Evolutionary conservation across 2,888 invertebrate genomes (phyloP).

Genomic region (Chymomyza caudatula): DNA sequence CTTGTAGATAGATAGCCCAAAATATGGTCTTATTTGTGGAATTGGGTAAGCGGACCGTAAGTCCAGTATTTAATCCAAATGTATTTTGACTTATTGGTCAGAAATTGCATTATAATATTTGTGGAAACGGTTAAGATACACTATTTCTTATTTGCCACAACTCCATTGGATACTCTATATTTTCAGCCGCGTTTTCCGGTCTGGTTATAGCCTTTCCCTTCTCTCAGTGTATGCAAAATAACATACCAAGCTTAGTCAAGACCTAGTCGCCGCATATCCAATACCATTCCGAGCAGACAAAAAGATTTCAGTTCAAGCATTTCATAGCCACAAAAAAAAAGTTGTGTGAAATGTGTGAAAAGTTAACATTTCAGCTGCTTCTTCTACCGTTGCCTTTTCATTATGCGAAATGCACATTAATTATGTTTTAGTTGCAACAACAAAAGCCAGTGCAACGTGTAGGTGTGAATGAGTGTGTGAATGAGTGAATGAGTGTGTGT

Average conservation of each 20-base stretch:
- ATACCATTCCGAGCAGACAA: constrained; percentile 51
- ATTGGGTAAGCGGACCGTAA: too few species aligned
- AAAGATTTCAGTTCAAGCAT: constrained; percentile 25
- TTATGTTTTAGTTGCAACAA: constrained; percentile 54
- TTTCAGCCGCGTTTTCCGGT: not conserved
- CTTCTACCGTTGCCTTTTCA: constrained; percentile 55
- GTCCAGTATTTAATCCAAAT: too few species aligned
- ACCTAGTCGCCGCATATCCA: not conserved
- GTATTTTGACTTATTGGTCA: too few species aligned
- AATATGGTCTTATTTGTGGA: too few species aligned
- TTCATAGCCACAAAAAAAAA: constrained; percentile 2
- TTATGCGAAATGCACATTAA: constrained; percentile 68
- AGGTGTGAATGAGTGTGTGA: not conserved
- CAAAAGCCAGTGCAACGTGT: constrained; percentile 20
- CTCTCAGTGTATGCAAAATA: not conserved
- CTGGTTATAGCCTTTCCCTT: not conserved
- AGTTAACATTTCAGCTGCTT: constrained; percentile 35
- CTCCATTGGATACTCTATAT: not conserved
- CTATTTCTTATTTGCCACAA: too few species aligned
- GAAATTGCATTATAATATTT: too few species aligned
- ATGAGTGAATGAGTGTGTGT: not conserved
- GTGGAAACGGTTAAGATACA: too few species aligned
- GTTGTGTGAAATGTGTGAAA: constrained; percentile 69
- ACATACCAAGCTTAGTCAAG: not conserved
- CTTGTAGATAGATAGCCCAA: too few species aligned